Evolutionary conservation across 1,140 invertebrate species (phyloP).

Genomic region (Nephila pilipes): DNA sequence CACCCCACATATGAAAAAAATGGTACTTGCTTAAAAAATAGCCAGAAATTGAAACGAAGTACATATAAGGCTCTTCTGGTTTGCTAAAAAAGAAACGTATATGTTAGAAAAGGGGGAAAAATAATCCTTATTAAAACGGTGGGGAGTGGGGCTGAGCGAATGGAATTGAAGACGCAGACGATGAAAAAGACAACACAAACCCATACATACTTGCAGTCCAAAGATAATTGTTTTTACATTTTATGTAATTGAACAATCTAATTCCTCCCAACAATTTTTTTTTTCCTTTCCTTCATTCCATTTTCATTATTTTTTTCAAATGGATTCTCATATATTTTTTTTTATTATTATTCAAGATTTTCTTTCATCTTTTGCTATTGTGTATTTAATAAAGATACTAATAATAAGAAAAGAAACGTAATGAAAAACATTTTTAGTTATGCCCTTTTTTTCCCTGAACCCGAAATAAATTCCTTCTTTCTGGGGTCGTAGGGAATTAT

Average conservation of each 20-base stretch:
- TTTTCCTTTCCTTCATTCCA: not conserved
- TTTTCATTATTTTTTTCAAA: constrained; percentile 43
- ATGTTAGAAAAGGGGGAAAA: not conserved
- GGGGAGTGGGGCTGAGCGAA: not conserved
- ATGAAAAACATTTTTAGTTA: constrained; percentile 63
- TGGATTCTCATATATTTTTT: not conserved
- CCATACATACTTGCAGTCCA: not conserved
- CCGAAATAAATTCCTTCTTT: constrained; percentile 5
- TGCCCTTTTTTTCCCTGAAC: constrained; percentile 36
- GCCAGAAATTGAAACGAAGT: constrained; percentile 43
- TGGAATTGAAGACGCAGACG: not conserved
- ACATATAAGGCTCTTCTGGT: constrained; percentile 44
- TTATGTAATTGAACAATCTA: constrained; percentile 75
- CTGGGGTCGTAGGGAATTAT: constrained; percentile 30
- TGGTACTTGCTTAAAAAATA: not conserved
- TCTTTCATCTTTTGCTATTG: constrained; percentile 61
- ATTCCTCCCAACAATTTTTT: constrained; percentile 19
- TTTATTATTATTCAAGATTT: constrained; percentile 6
- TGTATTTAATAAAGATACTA: constrained; percentile 76
- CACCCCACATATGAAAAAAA: not conserved
- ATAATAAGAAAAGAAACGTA: constrained; percentile 66
- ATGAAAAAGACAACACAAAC: constrained; percentile 19
- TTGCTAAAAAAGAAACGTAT: constrained; percentile 20
- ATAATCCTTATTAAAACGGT: constrained; percentile 20
- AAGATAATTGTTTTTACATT: constrained; percentile 69